These are phyloP conservation scores for Pachypeltis micranthus DNA, from an alignment of 1,140 invertebrate genomes.

Conservation along the genomic window DNA sequence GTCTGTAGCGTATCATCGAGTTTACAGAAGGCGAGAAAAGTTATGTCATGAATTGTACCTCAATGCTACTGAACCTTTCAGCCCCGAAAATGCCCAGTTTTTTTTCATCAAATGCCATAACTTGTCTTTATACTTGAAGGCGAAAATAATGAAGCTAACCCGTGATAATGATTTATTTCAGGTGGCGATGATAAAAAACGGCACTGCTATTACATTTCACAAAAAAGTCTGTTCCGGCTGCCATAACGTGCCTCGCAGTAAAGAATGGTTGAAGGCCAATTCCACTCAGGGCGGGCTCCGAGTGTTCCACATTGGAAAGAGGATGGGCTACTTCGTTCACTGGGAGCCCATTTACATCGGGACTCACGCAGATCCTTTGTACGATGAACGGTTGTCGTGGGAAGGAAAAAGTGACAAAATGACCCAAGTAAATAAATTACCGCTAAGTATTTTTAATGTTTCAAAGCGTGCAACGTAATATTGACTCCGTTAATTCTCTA, in stretches of 20 bases:
- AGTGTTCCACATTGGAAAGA: slow-evolving; percentile 73
- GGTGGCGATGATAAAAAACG: slow-evolving; percentile 59
- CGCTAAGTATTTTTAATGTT: too few relatives aligned
- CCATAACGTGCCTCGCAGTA: slow-evolving; percentile 73
- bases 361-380: slow-evolving; percentile 72
- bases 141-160: too few relatives aligned
- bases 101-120: too few relatives aligned
- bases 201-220: slow-evolving; percentile 78
- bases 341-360: slow-evolving; percentile 88
- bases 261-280: slow-evolving; percentile 60
- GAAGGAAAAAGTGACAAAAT: slow-evolving; percentile 86
- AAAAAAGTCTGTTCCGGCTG: slow-evolving; percentile 78
- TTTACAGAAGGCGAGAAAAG: too few relatives aligned
- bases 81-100: too few relatives aligned
- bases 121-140: too few relatives aligned
- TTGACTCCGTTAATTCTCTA: too few relatives aligned
- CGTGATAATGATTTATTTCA: slow-evolving; percentile 26
- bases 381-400: slow-evolving; percentile 78
- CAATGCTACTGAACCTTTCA: too few relatives aligned
- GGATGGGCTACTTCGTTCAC: slow-evolving; percentile 62
- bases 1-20: too few relatives aligned
- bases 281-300: slow-evolving; percentile 55
- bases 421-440: slow-evolving; percentile 68
- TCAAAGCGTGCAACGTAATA: too few relatives aligned
- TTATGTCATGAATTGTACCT: too few relatives aligned